A percentile compares a stretch with the other conserved stretches of the same genome.
Evolutionary conservation across 2,797 vertebrate genomes (phyloP).

Genomic region (Diglossa cyanea): DNA sequence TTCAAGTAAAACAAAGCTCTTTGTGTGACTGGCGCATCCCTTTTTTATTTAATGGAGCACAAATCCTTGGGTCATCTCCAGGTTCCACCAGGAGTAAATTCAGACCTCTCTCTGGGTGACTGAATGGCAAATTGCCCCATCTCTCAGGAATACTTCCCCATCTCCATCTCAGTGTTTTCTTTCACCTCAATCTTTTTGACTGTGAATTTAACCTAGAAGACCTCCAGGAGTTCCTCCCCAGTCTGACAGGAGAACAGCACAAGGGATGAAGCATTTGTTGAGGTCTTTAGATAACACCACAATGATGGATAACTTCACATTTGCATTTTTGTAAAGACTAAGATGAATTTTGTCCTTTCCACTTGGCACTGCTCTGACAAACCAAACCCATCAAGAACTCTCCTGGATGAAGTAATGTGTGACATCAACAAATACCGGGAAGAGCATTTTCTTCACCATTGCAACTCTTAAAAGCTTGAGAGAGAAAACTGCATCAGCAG

Average conservation of each 20-base stretch:
- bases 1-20: not conserved
- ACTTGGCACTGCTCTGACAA: not conserved
- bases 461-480: not conserved
- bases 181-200: not conserved
- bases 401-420: not conserved
- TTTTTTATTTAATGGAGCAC: not conserved
- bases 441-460: not conserved
- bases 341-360: not conserved
- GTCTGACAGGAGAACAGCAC: not conserved
- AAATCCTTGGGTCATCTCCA: not conserved
- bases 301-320: not conserved
- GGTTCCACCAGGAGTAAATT: not conserved
- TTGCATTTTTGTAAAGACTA: not conserved
- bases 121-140: not conserved
- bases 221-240: not conserved
- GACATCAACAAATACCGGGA: not conserved
- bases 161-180: not conserved
- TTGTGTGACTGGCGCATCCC: accelerated
- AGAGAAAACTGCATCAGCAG: not conserved
- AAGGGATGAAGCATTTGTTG: not conserved
- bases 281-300: not conserved
- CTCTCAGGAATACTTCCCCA: not conserved
- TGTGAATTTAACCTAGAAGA: not conserved
- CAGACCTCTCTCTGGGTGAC: not conserved
- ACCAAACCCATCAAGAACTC: not conserved